These are phyloP conservation scores for Spodoptera picta DNA, from an alignment of 2,888 invertebrate genomes.

Conservation along the genomic window DNA sequence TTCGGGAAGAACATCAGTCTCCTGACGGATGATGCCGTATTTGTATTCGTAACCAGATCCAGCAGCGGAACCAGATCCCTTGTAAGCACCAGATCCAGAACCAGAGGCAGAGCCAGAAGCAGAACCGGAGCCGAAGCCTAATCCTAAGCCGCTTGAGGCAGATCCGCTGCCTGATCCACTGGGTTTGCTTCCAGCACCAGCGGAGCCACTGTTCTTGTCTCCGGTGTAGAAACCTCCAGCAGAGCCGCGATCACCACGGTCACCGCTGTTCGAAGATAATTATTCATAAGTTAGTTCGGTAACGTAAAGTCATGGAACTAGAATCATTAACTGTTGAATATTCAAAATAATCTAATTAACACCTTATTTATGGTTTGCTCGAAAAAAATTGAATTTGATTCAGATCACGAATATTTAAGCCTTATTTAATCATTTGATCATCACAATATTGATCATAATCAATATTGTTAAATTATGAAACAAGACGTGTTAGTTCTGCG, in stretches of 20 bases:
- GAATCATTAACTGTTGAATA: slow-evolving; percentile 28
- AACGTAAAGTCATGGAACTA: slow-evolving; percentile 17
- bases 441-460: no score
- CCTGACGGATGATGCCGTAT: slow-evolving; percentile 82
- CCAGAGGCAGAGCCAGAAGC: slow-evolving; percentile 46
- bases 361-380: slow-evolving; percentile 12
- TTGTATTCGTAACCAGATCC: slow-evolving; percentile 74
- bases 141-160: slow-evolving; percentile 5
- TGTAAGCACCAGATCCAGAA: slow-evolving; percentile 34
- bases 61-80: slow-evolving; percentile 19
- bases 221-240: slow-evolving; percentile 65
- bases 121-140: slow-evolving; percentile 9
- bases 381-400: slow-evolving; percentile 2
- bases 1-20: slow-evolving; percentile 72
- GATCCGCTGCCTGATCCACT: slow-evolving; percentile 9
- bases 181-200: slow-evolving; percentile 13
- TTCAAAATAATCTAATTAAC: slow-evolving; percentile 26
- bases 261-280: slow-evolving; percentile 42
- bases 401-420: slow-evolving; percentile 4
- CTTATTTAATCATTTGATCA: no score
- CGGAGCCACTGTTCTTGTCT: slow-evolving; percentile 32
- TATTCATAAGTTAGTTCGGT: slow-evolving; percentile 21
- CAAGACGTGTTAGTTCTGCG: neutral
- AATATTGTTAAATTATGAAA: no score
- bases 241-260: slow-evolving; percentile 65